These are phyloP conservation scores for Samia ricini DNA, from an alignment of 1,140 invertebrate species.

Conservation along the genomic window DNA sequence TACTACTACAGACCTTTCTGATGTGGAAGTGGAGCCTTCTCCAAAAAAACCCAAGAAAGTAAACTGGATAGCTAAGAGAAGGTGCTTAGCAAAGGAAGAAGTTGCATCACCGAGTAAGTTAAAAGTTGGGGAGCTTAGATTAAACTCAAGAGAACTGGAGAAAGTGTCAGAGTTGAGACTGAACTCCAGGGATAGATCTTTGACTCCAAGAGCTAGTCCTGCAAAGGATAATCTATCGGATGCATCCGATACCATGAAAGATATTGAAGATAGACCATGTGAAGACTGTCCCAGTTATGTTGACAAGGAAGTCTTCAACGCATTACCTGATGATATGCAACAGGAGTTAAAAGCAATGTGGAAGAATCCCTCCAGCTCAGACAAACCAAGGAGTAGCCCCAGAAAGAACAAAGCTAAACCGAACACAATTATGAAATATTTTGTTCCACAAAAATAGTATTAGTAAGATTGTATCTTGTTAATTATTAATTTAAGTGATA, in stretches of 20 bases:
- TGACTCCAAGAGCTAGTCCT: constrained; percentile 67
- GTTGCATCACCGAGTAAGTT: constrained; percentile 80
- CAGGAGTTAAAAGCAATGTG: constrained; percentile 81
- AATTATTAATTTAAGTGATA: constrained; percentile 75
- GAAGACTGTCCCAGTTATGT: constrained; percentile 78
- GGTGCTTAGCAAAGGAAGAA: constrained; percentile 66
- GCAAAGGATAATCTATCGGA: constrained; percentile 67
- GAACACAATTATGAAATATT: constrained; percentile 81
- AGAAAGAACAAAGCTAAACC: constrained; percentile 71
- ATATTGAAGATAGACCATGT: constrained; percentile 54
- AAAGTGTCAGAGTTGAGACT: constrained; percentile 71
- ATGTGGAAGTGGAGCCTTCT: constrained; percentile 83
- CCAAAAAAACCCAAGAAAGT: constrained; percentile 81
- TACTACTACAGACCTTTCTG: constrained; percentile 74
- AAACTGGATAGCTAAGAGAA: constrained; percentile 70
- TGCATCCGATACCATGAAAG: constrained; percentile 61
- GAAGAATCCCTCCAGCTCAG: constrained; percentile 74
- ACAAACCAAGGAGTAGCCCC: constrained; percentile 66
- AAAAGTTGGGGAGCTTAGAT: constrained; percentile 79
- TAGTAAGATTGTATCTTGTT: constrained; percentile 72
- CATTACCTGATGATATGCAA: constrained; percentile 80
- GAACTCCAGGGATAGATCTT: constrained; percentile 72
- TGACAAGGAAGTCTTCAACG: constrained; percentile 80
- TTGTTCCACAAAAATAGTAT: constrained; percentile 81
- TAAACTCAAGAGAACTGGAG: constrained; percentile 78